Base-by-base conservation (phyloP, 2,888 invertebrate species). In the Drosophila rellima region DNA sequence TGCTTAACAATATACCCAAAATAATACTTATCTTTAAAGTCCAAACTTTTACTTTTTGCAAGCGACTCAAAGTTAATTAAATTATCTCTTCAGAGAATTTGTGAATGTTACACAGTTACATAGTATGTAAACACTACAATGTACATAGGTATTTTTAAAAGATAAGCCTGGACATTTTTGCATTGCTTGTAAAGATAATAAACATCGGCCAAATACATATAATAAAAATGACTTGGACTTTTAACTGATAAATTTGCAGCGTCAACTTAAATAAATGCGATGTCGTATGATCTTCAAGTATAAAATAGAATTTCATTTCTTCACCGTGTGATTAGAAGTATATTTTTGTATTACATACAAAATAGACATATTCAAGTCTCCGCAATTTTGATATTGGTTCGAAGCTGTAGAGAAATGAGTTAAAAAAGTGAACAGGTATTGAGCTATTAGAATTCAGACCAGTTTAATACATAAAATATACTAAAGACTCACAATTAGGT, bases 81-180 rank as follows among this genome's bases (percentile, higher is more conserved):
- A 26, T 18, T 52, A 52, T 52, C 52, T 40, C 4, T 29, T 17
- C 4, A 2, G 10, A 54, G 31, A 33, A 20, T n/a, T 42, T 20
- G 20, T 42, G 20, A 42, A 13, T 33, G 18, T 13, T 37, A 13
- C 11, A 15, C 11, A 6, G 33, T 54, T 52, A 52, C 52, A 42
- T 11, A 3, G 1, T 4, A 8, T 44, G 31, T 33, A 55, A 20
- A 18, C 40, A 29, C 52, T 17, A 7, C 29, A 31, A 29, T 15
- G 35, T 13, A 11, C 4, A 0, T 3, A 29, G 37, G 8, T 2
- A 5, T 20, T 35, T 7, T 15, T 37, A 3, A 17, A 2, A n/a
- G 40, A 54, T 54, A 54, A 42, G 31, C 37, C 17, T 39, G 26
- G 51, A 51, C 26, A 31, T 29, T 54, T 54, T 42, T 42, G 42